A percentile compares a stretch with the other conserved stretches of the same genome.
These are phyloP conservation scores for Tetramorium parvispinum DNA, from an alignment of 1,140 invertebrate genomes.

Conservation along the genomic window DNA sequence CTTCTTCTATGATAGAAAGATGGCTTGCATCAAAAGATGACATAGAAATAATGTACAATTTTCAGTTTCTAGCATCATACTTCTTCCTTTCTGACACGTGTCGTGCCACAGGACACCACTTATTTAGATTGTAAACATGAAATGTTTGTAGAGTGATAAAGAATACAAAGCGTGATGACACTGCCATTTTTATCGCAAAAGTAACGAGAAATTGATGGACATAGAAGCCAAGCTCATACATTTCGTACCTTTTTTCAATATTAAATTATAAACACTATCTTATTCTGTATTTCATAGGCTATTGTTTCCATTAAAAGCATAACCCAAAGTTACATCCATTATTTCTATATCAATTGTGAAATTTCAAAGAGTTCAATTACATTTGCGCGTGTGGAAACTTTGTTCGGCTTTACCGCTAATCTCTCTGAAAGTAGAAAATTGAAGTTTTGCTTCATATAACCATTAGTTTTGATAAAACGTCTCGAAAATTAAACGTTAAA, in stretches of 20 bases:
- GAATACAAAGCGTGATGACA: background rate
- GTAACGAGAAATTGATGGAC: background rate
- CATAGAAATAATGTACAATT: slow-evolving; percentile 33
- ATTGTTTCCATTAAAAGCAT: background rate
- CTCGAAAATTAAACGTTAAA: background rate
- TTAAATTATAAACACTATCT: background rate
- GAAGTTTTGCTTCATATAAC: background rate
- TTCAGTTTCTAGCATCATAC: slow-evolving; percentile 4
- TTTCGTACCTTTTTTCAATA: background rate
- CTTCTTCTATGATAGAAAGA: background rate
- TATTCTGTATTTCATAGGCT: background rate
- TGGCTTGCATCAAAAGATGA: background rate
- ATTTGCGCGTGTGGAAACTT: background rate
- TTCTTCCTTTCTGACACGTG: slow-evolving; percentile 37
- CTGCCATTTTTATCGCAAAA: slow-evolving; percentile 5
- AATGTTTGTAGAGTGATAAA: slow-evolving; percentile 17
- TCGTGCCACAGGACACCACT: slow-evolving; percentile 2
- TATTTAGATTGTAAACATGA: slow-evolving; percentile 49
- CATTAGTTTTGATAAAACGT: background rate
- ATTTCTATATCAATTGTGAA: background rate
- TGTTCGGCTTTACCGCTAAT: background rate
- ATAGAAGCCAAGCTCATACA: background rate
- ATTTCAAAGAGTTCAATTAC: background rate
- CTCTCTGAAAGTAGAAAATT: background rate
- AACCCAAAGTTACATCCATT: background rate